Evolutionary conservation across 1,140 invertebrate genomes (phyloP), one percentile per base, ranked within the genome.

Genomic region (Augochlora pura): DNA sequence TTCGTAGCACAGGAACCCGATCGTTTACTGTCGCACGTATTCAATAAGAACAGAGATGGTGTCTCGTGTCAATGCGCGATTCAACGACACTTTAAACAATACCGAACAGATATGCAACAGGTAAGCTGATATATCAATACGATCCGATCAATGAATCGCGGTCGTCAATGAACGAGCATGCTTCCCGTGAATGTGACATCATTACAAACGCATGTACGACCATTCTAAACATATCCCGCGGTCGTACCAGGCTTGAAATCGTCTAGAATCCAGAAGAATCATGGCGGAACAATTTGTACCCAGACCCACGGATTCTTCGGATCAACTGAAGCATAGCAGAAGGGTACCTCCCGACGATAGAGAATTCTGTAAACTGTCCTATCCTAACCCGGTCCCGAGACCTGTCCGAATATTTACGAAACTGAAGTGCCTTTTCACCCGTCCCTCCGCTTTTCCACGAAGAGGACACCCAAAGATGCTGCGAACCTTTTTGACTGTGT

Each of bases 381-480:
- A 52, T 54, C 27, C 59, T 80, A 73, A 46, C 52, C 67, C 69
- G 72, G 49, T 52, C 16, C 5, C 16, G 39, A 64, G 75, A 85
- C 88, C 84, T 91, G 88, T 90, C 88, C 87, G 83, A 91, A 91
- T 91, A 91, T 91, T 91, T 88, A 90, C 89, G 78, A 78, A 88
- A 69, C 81, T 78, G 77, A 69, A 86, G 81, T 80, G 85, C 83
- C 79, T 84, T 86, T 88, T 87, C 78, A 81, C 80, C 82, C 72
- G 63, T 60, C 60, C 72, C 80, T 57, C 65, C 23, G 59, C 73
- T 49, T 79, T 87, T 84, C 52, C 60, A 60, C 49, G 70, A 81
- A 81, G 73, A 84, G 72, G 82, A 84, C 77, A 81, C 60, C 85
- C 60, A 77, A 78, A 86, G 82, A 69, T 70, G 82, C 54, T 60